A percentile compares a stretch with the other conserved stretches of the same genome.
phyloP scores from a whole-genome alignment of 2,797 vertebrate species.

The Lepus townsendii region DNA sequence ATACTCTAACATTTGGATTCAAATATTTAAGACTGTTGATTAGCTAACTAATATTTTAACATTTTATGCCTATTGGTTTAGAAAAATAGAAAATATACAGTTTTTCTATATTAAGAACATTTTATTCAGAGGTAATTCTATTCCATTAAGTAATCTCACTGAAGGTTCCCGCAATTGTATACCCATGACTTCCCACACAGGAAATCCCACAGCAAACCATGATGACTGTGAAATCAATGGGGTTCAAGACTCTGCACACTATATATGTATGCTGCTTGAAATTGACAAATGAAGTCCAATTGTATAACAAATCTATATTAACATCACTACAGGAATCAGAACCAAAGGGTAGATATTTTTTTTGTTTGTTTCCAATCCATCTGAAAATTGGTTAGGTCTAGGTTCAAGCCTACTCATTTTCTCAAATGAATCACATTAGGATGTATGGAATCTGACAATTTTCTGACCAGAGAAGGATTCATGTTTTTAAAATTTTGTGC shows the following conservation, averaged over 20 bases:
- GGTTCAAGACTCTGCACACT: background rate
- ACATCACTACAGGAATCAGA: background rate
- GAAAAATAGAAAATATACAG: constrained; percentile 22
- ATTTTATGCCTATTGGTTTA: constrained; percentile 7
- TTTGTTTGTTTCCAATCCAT: background rate
- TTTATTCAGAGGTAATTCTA: constrained; percentile 54
- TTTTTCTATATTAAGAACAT: background rate
- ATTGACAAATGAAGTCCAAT: constrained; percentile 17
- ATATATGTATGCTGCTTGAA: background rate
- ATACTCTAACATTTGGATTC: constrained; percentile 39
- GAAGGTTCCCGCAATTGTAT: background rate
- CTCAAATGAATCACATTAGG: background rate
- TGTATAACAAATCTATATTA: background rate
- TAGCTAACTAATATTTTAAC: constrained; percentile 43
- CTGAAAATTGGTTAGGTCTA: constrained; percentile 33
- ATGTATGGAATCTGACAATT: background rate
- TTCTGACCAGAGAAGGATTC: background rate
- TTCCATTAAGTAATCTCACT: constrained; percentile 20
- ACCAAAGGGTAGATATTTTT: background rate
- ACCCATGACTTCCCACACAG: background rate
- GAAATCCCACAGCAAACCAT: constrained; percentile 3
- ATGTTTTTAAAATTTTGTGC: background rate
- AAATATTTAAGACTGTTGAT: background rate
- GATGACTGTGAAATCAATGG: constrained; percentile 27
- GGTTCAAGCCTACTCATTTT: background rate